These are phyloP conservation scores for Eueides isabella DNA, from an alignment of 1,140 invertebrate species.

Conservation along the genomic window DNA sequence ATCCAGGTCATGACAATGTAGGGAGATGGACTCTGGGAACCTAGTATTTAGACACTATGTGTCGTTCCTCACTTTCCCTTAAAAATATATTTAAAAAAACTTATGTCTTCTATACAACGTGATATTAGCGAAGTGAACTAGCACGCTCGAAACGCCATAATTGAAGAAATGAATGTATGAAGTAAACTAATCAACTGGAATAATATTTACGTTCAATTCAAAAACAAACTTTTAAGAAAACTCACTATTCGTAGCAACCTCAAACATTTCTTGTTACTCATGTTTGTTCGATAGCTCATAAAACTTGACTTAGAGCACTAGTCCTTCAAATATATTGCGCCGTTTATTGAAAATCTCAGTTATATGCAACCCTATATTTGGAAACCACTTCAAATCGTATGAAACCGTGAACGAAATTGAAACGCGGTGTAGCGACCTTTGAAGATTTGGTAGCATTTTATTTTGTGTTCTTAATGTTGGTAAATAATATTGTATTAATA, in stretches of 20 bases:
- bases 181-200: no score
- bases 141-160: no score
- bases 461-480: not conserved
- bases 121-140: no score
- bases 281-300: slow-evolving; percentile 38
- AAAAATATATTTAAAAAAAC: no score
- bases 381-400: slow-evolving; percentile 39
- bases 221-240: not conserved
- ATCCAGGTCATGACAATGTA: no score
- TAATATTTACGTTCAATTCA: not conserved
- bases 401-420: slow-evolving; percentile 31
- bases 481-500: no score
- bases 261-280: slow-evolving; percentile 3
- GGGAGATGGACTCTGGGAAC: no score
- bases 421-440: slow-evolving; percentile 21
- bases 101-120: no score
- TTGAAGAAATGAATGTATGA: no score
- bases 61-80: no score
- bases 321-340: slow-evolving; percentile 41
- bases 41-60: no score
- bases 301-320: slow-evolving; percentile 42
- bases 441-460: not conserved
- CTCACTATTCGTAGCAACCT: not conserved
- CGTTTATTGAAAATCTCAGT: slow-evolving; percentile 41
- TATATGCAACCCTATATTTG: slow-evolving; percentile 42